Evolutionary conservation across 2,888 invertebrate species (phyloP), one percentile per base, ranked within the genome.

Genomic region (Pyralis farinalis): DNA sequence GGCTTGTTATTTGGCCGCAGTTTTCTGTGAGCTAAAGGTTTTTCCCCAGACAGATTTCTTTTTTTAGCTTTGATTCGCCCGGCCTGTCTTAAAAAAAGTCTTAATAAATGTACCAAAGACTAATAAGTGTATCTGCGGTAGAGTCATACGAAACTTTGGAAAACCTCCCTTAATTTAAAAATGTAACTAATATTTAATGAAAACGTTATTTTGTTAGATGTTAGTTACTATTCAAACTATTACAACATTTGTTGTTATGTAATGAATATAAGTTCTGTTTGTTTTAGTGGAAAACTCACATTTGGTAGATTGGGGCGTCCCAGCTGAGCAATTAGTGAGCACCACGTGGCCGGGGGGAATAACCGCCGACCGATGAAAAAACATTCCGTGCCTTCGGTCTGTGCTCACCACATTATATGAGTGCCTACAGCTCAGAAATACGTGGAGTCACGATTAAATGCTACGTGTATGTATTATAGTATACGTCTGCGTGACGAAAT

Each of bases 311-410:
- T 53, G 63, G 70, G 72, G 68, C 64, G 79, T 76, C 82, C 75
- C 87, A 88, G 87, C 87, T 88, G 87, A 80, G 84, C 76, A 87
- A 88, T 88, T 88, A 88, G 82, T 75, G 71, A 57, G 67, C 71
- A 73, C 76, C 77, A 81, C 84, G 85, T 84, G 84, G 78, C 71
- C 65, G 68, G 68, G 83, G 85, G 85, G 82, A 78, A 73, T 66
- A 75, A 71, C 73, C 75, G 71, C 47, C 62, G 55, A n/a, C 31
- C 16, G 56, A 63, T 62, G 69, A 71, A 76, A 74, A 74, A 63
- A 61, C 60, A 48, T 47, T 43, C 40, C 42, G 44, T 43, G 46
- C 49, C 57, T 48, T 48, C 56, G 50, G 3, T 16, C 16, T 47
- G 44, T 50, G 46, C 45, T 50, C 47, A 55, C 54, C 46, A 47